Percentiles rank a stretch among this genome's conserved stretches.
Conservation (phyloP, 2,797 vertebrate species). For the Labroides dimidiatus region DNA sequence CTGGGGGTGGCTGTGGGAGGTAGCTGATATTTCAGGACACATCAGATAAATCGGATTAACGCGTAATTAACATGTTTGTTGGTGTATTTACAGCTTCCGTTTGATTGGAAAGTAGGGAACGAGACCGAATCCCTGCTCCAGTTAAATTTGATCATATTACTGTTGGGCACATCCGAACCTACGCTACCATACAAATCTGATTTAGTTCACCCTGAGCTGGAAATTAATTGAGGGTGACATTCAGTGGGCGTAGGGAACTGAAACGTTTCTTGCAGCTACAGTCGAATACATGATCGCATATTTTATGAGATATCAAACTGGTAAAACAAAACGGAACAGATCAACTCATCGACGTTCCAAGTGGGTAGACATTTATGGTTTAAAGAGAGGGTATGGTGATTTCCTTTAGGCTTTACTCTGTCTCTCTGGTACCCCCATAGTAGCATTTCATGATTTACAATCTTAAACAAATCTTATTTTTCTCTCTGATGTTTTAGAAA, state of each 20-base stretch:
- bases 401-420: too few relatives aligned
- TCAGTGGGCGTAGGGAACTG: conserved; percentile 13
- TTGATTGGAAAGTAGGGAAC: conserved; percentile 60
- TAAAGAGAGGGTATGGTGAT: too few relatives aligned
- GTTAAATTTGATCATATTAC: conserved; percentile 57
- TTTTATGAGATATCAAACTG: conserved; percentile 12
- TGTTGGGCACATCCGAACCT: conserved; percentile 34
- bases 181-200: conserved; percentile 41
- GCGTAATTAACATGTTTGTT: conserved; percentile 75
- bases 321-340: not conserved
- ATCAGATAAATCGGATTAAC: conserved; percentile 77
- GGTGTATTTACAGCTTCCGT: conserved; percentile 76
- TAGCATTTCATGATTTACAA: too few relatives aligned
- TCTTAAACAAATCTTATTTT: too few relatives aligned
- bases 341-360: too few relatives aligned
- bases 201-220: conserved; percentile 33
- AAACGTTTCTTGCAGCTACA: conserved; percentile 8
- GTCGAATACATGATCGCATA: conserved; percentile 2
- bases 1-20: conserved; percentile 66
- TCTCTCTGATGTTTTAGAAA: too few relatives aligned
- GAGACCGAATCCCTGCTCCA: conserved; percentile 48
- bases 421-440: too few relatives aligned
- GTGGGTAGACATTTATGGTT: too few relatives aligned
- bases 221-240: conserved; percentile 38
- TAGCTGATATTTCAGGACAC: conserved; percentile 73